These are phyloP conservation scores for Amblyopsis rosae DNA, from an alignment of 2,113 vertebrate species.

Conservation along the genomic window DNA sequence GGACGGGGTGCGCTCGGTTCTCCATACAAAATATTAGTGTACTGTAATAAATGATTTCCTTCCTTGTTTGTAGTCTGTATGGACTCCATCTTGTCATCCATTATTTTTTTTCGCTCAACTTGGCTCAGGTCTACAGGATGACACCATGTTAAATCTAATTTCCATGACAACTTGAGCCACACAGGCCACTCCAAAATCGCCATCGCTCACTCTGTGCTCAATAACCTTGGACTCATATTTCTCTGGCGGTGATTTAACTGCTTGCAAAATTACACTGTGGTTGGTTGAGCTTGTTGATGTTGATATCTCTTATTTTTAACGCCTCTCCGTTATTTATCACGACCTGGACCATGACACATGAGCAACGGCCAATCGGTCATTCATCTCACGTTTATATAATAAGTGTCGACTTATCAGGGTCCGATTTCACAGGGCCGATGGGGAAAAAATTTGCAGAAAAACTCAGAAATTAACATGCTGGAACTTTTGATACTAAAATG, in stretches of 20 bases:
- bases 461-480: conserved; percentile 67
- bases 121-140: conserved; percentile 40
- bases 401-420: conserved; percentile 58
- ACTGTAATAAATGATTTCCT: no score
- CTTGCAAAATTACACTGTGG: conserved; percentile 70
- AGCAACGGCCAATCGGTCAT: conserved; percentile 64
- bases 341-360: conserved; percentile 65
- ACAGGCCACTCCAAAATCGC: conserved; percentile 55
- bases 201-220: conserved; percentile 71
- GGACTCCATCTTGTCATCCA: no score
- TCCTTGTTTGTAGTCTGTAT: no score
- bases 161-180: conserved; percentile 65
- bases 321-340: conserved; percentile 69
- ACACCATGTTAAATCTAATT: conserved; percentile 74
- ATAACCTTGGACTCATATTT: conserved; percentile 81
- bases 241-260: conserved; percentile 75
- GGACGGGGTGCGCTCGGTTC: conserved; percentile 31
- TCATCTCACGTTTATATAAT: conserved; percentile 75
- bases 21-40: no score
- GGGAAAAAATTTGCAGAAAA: background rate
- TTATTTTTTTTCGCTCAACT: conserved; percentile 17
- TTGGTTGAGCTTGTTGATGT: conserved; percentile 66
- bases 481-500: conserved; percentile 63
- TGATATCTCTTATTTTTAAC: conserved; percentile 69
- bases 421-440: background rate